phyloP scores from a whole-genome alignment of 2,797 vertebrate genomes.

The Glossophaga mutica region DNA sequence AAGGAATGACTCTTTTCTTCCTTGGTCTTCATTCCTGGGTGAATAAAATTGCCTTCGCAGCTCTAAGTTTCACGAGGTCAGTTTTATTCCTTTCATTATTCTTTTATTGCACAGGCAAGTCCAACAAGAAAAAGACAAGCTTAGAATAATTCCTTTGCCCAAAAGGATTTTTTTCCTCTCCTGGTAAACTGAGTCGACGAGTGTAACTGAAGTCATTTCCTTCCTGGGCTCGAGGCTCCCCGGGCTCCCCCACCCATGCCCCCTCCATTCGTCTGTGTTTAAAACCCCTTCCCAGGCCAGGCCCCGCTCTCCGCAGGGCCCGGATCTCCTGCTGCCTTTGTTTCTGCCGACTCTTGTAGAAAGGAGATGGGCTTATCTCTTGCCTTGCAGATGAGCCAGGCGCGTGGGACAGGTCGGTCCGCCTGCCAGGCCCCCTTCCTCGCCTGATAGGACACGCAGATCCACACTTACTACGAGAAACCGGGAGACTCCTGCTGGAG shows the following conservation, averaged over 20 bases:
- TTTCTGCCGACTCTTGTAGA: neutral
- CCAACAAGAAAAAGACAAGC: neutral
- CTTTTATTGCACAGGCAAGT: constrained; percentile 40
- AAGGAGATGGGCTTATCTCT: constrained; percentile 50
- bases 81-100: constrained; percentile 36
- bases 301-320: neutral
- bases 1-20: neutral
- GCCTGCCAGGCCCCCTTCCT: constrained; percentile 42
- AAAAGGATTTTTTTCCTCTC: constrained; percentile 52
- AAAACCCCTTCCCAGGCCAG: constrained; percentile 39
- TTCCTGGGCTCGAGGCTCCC: constrained; percentile 69
- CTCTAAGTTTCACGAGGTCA: constrained; percentile 33
- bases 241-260: constrained; percentile 44
- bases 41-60: constrained; percentile 31
- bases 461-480: neutral
- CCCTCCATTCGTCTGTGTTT: constrained; percentile 61
- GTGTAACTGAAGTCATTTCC: constrained; percentile 72
- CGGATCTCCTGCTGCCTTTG: neutral
- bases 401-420: neutral
- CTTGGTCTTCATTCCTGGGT: neutral
- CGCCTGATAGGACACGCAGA: neutral
- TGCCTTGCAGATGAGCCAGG: neutral
- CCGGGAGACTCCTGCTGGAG: neutral
- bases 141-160: constrained; percentile 53
- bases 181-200: constrained; percentile 73